Percentiles rank a stretch among this genome's conserved stretches.
Conservation (phyloP, 2,797 vertebrate species). For the Lacerta agilis region DNA sequence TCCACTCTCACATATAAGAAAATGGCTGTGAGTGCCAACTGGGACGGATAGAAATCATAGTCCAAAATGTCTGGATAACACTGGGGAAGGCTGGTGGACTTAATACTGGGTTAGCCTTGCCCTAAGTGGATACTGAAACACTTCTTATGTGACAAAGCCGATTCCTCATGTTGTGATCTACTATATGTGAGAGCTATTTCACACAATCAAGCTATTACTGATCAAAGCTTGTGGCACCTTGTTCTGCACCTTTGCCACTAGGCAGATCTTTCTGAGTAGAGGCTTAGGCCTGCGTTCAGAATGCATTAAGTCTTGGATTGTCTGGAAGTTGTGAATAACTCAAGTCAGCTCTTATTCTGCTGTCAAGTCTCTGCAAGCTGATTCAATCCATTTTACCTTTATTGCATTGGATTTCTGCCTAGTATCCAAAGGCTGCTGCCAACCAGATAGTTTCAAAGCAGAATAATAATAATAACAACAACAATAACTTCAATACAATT, state of each 20-base stretch:
- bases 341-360: conserved; percentile 56
- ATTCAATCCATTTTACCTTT: conserved; percentile 48
- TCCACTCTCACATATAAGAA: no score
- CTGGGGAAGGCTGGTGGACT: background rate
- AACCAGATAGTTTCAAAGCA: conserved; percentile 35
- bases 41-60: background rate
- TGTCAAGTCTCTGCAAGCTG: conserved; percentile 35
- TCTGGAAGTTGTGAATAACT: conserved; percentile 41
- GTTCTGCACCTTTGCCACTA: accelerated
- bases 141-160: background rate
- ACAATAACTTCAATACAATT: background rate
- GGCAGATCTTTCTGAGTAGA: conserved; percentile 25
- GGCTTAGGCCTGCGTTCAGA: conserved; percentile 48
- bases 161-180: background rate
- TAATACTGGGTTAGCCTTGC: background rate
- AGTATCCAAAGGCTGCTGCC: conserved; percentile 24
- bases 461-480: background rate
- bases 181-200: background rate
- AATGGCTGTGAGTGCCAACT: no score
- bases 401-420: conserved; percentile 57
- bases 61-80: background rate
- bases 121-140: background rate
- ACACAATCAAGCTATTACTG: background rate
- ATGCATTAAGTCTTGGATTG: conserved; percentile 54
- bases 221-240: background rate